Conservation (phyloP, 2,888 invertebrate genomes). For the Oscheius onirici region DNA sequence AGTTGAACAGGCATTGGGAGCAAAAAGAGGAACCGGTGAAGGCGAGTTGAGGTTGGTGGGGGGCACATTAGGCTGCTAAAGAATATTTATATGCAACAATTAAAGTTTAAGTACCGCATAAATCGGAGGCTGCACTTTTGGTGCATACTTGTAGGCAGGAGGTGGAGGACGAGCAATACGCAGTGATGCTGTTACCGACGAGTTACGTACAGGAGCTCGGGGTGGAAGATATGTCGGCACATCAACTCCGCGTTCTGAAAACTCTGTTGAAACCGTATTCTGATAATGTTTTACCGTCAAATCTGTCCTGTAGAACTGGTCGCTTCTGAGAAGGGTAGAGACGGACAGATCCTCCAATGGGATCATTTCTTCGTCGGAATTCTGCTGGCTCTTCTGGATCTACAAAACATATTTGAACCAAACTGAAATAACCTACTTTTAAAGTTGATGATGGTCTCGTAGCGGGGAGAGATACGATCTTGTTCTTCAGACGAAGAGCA, state of each 20-base stretch:
- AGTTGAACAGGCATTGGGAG: conserved; percentile 31
- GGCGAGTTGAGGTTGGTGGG: not conserved
- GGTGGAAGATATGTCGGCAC: conserved; percentile 45
- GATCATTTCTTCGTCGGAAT: conserved; percentile 33
- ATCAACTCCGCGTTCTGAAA: conserved; percentile 30
- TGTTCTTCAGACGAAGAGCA: conserved; percentile 58
- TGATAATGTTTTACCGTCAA: not conserved
- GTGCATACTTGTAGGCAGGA: conserved; percentile 40
- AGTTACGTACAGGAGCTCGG: conserved; percentile 50
- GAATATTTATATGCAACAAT: not conserved
- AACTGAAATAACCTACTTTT: conserved; percentile 24
- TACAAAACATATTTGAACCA: too few species aligned
- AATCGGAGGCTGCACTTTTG: conserved; percentile 25
- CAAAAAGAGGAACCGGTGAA: conserved; percentile 18
- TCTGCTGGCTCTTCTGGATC: conserved; percentile 7
- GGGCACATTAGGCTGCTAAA: conserved; percentile 8
- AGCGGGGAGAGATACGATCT: conserved; percentile 45
- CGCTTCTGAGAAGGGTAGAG: conserved; percentile 25
- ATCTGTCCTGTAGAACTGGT: conserved; percentile 26
- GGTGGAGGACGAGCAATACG: conserved; percentile 50
- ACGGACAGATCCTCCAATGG: conserved; percentile 44
- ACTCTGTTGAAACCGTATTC: not conserved
- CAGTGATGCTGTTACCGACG: conserved; percentile 46
- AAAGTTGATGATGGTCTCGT: conserved; percentile 35
- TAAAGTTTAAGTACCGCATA: not conserved